Conservation (phyloP, 2,888 invertebrate genomes). For the Eristalis pertinax region DNA sequence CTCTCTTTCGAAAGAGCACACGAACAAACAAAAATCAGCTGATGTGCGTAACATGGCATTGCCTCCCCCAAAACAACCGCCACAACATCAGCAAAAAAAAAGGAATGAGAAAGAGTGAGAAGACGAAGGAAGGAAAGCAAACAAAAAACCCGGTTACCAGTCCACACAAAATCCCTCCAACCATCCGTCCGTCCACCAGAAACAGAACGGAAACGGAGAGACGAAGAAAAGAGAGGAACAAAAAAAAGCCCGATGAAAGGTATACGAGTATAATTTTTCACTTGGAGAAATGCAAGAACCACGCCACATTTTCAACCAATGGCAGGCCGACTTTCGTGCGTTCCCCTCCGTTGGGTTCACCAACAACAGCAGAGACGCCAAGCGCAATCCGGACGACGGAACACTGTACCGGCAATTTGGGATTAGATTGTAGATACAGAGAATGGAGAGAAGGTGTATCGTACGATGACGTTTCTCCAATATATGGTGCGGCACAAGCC, state of each 20-base stretch:
- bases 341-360: neutral
- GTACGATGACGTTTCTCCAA: neutral
- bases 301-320: slow-evolving; percentile 71
- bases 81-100: neutral
- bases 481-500: neutral
- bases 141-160: slow-evolving; percentile 63
- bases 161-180: slow-evolving; percentile 3
- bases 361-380: slow-evolving; percentile 4
- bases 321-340: slow-evolving; percentile 45
- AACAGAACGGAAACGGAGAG: slow-evolving; percentile 43
- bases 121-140: slow-evolving; percentile 17
- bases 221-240: slow-evolving; percentile 21
- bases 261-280: neutral
- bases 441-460: neutral
- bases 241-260: slow-evolving; percentile 3
- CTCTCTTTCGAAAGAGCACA: neutral
- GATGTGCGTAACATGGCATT: slow-evolving; percentile 43
- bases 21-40: slow-evolving; percentile 50
- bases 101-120: neutral
- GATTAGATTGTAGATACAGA: slow-evolving; percentile 27
- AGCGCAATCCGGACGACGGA: slow-evolving; percentile 46
- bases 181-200: neutral
- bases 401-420: slow-evolving; percentile 62
- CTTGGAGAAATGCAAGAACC: slow-evolving; percentile 68
- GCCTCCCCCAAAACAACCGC: neutral